Base-by-base conservation (phyloP, 2,888 invertebrate species). In the Tyria jacobaeae region DNA sequence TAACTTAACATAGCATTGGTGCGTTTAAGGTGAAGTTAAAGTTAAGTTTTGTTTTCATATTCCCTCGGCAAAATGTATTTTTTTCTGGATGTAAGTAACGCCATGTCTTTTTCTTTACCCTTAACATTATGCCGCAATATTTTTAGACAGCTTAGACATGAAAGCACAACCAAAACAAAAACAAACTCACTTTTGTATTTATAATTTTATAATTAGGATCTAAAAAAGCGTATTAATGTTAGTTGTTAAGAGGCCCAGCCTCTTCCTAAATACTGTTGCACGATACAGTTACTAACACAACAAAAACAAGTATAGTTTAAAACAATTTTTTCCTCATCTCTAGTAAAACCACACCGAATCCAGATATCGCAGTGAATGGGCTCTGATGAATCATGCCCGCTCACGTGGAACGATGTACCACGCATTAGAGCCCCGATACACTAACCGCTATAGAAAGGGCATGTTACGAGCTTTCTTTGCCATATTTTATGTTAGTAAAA, bases 371-470 rank as follows among this genome's bases (percentile, higher is more conserved):
- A 73, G 86, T 93, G 91, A 93, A 93, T 91, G 89, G 89, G 83
- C 78, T 75, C 85, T 91, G 93, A 93, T 92, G 93, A 92, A 90
- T 91, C 89, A 89, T 86, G 88, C 84, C 77, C 88, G 80, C 83
- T 88, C 89, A 87, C 80, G 79, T 79, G 89, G 85, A 92, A 90
- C 84, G 86, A 84, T 82, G 78, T 83, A 86, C 82, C 80, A 75
- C 83, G 79, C 84, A 82, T 85, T 84, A 85, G 67, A 76, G 66
- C 79, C 78, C 75, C 76, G 79, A 69, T 69, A 75, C 75, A 79
- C 74, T 70, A 78, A 76, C 81, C 76, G 71, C 76, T 73, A 55
- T 76, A 76, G 81, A 81, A 80, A 80, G 80, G 81, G 83, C 52
- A 60, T 52, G 57, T 57, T 57, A 61, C 54, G 52, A 60, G 60